Conservation (phyloP, 2,888 invertebrate genomes). For the Hyppa rectilinea region DNA sequence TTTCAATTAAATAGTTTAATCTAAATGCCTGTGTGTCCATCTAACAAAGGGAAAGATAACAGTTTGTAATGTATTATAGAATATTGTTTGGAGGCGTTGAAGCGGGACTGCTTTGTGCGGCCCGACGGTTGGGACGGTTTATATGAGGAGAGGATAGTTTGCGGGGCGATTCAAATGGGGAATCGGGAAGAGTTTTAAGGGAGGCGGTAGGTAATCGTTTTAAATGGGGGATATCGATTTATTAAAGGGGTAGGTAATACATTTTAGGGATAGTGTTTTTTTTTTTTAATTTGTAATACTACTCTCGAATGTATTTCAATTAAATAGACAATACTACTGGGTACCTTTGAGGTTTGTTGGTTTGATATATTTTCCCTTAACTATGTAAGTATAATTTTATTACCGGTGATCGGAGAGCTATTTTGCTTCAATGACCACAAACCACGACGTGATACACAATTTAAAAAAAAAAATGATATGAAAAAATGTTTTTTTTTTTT, state of each 20-base stretch:
- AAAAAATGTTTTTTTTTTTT: no score
- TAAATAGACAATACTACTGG: not conserved
- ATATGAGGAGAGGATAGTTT: slow-evolving; percentile 27
- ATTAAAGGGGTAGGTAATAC: not conserved
- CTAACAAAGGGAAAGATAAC: slow-evolving; percentile 77
- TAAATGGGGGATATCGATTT: not conserved
- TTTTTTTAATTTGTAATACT: not conserved
- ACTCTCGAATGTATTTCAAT: not conserved
- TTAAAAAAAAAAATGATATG: no score
- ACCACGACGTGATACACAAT: no score
- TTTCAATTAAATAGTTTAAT: slow-evolving; percentile 72
- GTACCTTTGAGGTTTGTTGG: not conserved
- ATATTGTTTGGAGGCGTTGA: slow-evolving; percentile 77
- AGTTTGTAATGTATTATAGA: slow-evolving; percentile 72
- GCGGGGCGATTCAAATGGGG: not conserved
- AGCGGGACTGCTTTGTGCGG: slow-evolving; percentile 71
- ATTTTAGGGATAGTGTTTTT: not conserved
- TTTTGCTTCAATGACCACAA: no score
- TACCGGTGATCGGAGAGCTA: no score
- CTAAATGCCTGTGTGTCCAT: slow-evolving; percentile 72
- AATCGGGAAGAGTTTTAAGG: not conserved
- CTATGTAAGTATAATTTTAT: not conserved
- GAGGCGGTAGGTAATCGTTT: not conserved
- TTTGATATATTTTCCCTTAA: not conserved
- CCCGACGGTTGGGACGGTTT: slow-evolving; percentile 44